A percentile compares a stretch with the other conserved stretches of the same genome.
These are phyloP conservation scores for Allygus modestus DNA, from an alignment of 2,888 invertebrate species.

Conservation along the genomic window DNA sequence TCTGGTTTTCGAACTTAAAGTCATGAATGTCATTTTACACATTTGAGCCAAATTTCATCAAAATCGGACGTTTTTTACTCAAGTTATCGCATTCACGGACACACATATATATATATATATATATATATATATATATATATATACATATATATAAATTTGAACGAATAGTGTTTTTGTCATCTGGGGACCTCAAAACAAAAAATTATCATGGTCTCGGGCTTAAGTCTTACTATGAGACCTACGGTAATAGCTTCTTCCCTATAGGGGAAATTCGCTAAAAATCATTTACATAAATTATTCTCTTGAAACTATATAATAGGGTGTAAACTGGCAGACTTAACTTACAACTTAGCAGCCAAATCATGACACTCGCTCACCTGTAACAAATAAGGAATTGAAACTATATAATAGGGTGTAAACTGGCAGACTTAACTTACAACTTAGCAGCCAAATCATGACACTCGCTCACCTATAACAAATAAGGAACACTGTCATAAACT, in stretches of 20 bases:
- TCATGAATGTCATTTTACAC: not conserved
- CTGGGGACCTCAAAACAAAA: not conserved
- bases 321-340: too few species aligned
- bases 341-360: too few species aligned
- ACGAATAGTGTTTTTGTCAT: not conserved
- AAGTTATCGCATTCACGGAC: not conserved
- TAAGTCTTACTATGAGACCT: not conserved
- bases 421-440: too few species aligned
- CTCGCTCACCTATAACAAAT: too few species aligned
- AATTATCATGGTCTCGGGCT: not conserved
- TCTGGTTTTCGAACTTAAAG: not conserved
- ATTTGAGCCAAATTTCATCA: not conserved
- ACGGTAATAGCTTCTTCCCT: constrained; percentile 1
- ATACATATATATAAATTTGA: not conserved
- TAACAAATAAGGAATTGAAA: too few species aligned
- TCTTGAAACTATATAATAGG: too few species aligned
- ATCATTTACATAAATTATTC: too few species aligned
- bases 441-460: too few species aligned
- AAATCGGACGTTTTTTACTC: not conserved
- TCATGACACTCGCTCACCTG: too few species aligned
- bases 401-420: too few species aligned
- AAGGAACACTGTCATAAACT: too few species aligned
- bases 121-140: not conserved
- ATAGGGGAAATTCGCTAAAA: not conserved
- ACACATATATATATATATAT: not conserved